Base-by-base conservation (phyloP, 2,888 invertebrate species). In the Clunio marinus region DNA sequence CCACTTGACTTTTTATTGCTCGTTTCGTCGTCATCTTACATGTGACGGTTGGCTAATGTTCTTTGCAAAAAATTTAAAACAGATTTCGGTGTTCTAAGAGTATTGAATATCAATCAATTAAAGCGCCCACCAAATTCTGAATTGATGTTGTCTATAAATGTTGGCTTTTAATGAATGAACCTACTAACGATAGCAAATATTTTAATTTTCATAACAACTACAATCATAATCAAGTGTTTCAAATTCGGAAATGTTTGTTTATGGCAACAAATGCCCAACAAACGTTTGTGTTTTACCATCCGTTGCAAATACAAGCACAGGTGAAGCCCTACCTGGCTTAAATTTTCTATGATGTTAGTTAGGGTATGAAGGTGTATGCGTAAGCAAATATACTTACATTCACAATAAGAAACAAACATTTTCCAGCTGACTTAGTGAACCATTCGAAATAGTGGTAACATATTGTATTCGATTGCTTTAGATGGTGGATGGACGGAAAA, bases 351-450 rank as follows among this genome's bases (percentile, higher is more conserved):
- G 22, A 17, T 51, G 22, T 51, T 17, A 7, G 22, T 20, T 2
- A 8, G n/a, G 8, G 7, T n/a, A 10, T 22, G 8, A 17, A 51
- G 8, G 2, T 15, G 51, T 17, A 20, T 17, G 51, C 51, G 17
- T 20, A 20, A 7, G 32, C 10, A 32, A 7, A 32, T 32, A 32
- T 32, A 10, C 10, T 2, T 51, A 5, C 17, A 45, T 45, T 3
- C 7, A 32, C 32, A 32, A 60, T 1, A 35, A n/a, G n/a, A n/a
- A n/a, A 2, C 17, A 46, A 45, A 28, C n/a, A 25, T 63, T n/a
- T 63, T 63, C 63, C 63, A 63, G 63, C 63, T 63, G 63, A 63
- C 63, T 63, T 63, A 20, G 24, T 59, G 17, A 37, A 46, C 22
- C 15, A n/a, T 37, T 63, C 15, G n/a, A 46, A 25, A 46, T 17